Evolutionary conservation across 2,888 invertebrate genomes (phyloP).

Genomic region (Euspilapteryx auroguttella): DNA sequence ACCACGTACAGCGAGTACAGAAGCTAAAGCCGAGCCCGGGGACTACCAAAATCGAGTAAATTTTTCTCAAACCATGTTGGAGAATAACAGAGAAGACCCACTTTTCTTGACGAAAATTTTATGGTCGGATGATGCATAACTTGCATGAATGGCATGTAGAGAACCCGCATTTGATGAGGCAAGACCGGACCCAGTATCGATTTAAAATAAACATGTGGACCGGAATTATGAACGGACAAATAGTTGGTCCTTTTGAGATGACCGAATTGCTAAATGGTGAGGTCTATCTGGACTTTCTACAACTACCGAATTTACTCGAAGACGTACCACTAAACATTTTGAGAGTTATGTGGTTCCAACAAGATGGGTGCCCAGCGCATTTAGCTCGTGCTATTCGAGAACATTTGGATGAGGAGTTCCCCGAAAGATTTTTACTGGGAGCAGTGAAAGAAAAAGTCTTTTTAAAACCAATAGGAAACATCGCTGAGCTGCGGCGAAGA

Average conservation of each 20-base stretch:
- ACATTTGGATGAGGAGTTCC: conserved; percentile 1
- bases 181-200: conserved; percentile 8
- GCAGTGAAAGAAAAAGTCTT: no score
- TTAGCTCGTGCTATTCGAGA: conserved; percentile 4
- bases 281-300: not conserved
- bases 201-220: conserved; percentile 11
- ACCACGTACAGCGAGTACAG: conserved; percentile 1
- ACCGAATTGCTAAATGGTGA: conserved; percentile 1
- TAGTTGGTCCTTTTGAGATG: conserved; percentile 10
- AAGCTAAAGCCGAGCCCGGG: not conserved
- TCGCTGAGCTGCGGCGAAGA: no score
- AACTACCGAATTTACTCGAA: conserved; percentile 2
- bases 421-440: no score
- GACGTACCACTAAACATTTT: not conserved
- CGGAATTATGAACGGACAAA: conserved; percentile 9
- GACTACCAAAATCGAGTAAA: not conserved
- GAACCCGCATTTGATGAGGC: conserved; percentile 3
- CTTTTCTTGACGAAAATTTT: conserved; percentile 2
- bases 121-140: conserved; percentile 6
- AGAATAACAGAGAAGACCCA: conserved; percentile 1
- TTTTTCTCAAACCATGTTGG: not conserved
- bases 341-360: not conserved
- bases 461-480: no score
- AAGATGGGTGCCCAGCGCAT: conserved; percentile 6
- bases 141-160: conserved; percentile 4